Evolutionary conservation across 2,797 vertebrate genomes (phyloP).

Genomic region (Chelmon rostratus): DNA sequence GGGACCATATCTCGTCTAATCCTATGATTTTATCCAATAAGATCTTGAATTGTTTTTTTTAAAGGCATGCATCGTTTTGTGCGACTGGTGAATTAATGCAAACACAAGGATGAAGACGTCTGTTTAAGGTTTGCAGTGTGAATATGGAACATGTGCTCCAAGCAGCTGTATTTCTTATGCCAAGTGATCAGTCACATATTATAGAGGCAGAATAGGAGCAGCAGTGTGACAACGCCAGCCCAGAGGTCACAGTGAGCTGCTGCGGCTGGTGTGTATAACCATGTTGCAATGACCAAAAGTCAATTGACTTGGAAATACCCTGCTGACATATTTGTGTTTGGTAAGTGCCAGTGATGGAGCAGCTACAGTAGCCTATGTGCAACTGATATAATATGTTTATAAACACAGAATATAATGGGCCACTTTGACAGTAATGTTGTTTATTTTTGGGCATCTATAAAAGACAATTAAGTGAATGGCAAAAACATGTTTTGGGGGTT

Average conservation of each 20-base stretch:
- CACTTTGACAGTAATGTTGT: neutral
- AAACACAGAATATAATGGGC: neutral
- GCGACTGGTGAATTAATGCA: neutral
- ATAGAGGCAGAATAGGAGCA: neutral
- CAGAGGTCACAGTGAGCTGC: neutral
- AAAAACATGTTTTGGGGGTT: neutral
- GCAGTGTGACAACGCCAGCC: neutral
- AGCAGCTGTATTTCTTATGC: neutral
- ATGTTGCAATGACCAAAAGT: neutral
- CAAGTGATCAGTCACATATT: neutral
- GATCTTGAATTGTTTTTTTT: neutral
- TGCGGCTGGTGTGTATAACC: neutral
- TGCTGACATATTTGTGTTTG: conserved; percentile 8
- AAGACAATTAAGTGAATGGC: neutral
- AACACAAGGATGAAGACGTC: neutral
- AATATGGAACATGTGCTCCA: neutral
- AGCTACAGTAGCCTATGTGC: neutral
- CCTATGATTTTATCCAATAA: neutral
- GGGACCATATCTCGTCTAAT: neutral
- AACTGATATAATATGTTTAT: neutral
- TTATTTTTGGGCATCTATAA: neutral
- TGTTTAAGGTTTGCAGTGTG: neutral
- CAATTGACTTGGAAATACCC: conserved; percentile 2
- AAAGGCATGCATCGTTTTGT: neutral
- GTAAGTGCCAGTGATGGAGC: neutral